Conservation (phyloP, 2,113 vertebrate species). For the Merops nubicus region DNA sequence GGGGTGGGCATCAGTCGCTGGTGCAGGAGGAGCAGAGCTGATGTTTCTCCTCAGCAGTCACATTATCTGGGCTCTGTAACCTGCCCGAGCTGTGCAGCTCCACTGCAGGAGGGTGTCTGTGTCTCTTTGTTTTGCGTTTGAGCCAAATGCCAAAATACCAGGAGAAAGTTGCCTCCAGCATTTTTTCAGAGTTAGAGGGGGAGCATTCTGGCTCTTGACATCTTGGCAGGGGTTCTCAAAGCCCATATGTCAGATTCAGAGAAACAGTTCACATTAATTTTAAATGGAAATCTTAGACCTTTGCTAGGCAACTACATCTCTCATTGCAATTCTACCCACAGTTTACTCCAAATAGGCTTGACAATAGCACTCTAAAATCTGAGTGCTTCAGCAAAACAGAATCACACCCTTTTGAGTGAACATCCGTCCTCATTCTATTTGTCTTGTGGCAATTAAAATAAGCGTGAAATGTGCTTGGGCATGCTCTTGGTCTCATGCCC, state of each 20-base stretch:
- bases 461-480: slow-evolving; percentile 48
- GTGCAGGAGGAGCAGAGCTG: not conserved
- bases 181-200: not conserved
- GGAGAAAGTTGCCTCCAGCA: slow-evolving; percentile 41
- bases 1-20: not conserved
- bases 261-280: slow-evolving; percentile 65
- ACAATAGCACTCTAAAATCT: slow-evolving; percentile 29
- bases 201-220: slow-evolving; percentile 50
- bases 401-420: slow-evolving; percentile 15
- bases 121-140: not conserved
- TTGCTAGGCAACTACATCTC: slow-evolving; percentile 62
- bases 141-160: slow-evolving; percentile 20
- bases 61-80: accelerated
- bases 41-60: accelerated
- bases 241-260: slow-evolving; percentile 59
- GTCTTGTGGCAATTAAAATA: slow-evolving; percentile 60
- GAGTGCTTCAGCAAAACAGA: slow-evolving; percentile 57
- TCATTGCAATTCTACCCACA: slow-evolving; percentile 60
- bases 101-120: not conserved
- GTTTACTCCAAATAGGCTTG: slow-evolving; percentile 37
- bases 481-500: slow-evolving; percentile 28
- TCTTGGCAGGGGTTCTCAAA: slow-evolving; percentile 61
- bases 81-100: not conserved
- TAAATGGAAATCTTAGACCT: slow-evolving; percentile 68
- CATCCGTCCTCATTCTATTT: slow-evolving; percentile 11